A percentile compares a stretch with the other conserved stretches of the same genome.
Evolutionary conservation across 1,140 invertebrate genomes (phyloP).

Genomic region (Drosophila cardini): DNA sequence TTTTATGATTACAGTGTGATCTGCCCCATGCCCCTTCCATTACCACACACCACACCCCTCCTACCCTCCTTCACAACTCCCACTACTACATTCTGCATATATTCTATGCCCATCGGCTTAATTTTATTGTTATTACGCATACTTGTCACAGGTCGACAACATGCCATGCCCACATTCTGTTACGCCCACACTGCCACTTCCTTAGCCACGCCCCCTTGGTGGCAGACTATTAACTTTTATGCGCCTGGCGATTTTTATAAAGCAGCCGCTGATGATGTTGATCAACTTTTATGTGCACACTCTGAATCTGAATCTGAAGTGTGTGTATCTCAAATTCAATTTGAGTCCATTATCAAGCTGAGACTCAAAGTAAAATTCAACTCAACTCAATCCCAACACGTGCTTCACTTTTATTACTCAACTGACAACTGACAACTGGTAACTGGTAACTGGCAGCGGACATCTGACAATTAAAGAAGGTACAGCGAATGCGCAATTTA

Average conservation of each 20-base stretch:
- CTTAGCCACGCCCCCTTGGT: neutral
- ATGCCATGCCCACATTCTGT: neutral
- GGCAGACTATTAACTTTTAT: constrained; percentile 47
- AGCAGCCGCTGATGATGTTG: constrained; percentile 3
- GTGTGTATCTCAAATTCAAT: constrained; percentile 33
- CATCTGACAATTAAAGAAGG: constrained; percentile 4
- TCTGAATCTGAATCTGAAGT: neutral
- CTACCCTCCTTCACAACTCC: neutral
- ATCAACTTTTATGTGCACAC: constrained; percentile 42
- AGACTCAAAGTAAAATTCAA: constrained; percentile 9
- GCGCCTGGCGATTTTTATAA: constrained; percentile 34
- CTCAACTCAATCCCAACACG: constrained; percentile 20
- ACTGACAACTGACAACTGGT: neutral
- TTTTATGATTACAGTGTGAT: constrained; percentile 66
- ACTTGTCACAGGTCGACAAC: constrained; percentile 55
- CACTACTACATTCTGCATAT: neutral
- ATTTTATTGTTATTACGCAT: constrained; percentile 82
- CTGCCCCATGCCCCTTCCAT: neutral
- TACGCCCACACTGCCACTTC: neutral
- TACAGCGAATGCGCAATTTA: constrained; percentile 16
- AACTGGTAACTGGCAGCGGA: neutral
- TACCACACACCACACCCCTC: neutral
- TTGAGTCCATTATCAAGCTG: constrained; percentile 36
- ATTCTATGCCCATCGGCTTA: constrained; percentile 53
- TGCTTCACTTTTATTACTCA: constrained; percentile 28